phyloP scores from a whole-genome alignment of 1,140 invertebrate species.

The Aphidius ervi region DNA sequence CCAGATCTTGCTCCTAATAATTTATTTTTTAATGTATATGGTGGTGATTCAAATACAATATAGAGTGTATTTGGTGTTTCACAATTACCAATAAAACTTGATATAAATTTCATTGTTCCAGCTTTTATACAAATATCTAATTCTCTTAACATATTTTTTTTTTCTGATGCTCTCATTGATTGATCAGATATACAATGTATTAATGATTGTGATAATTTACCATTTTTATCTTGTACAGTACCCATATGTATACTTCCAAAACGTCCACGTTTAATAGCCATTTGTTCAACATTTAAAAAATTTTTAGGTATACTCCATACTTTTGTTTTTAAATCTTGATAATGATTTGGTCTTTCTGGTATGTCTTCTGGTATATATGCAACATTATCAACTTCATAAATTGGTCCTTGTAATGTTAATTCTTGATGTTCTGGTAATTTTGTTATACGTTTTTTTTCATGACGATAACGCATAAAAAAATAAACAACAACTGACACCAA shows the following conservation, averaged over 20 bases:
- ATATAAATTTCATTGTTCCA: conserved; percentile 66
- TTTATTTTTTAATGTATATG: conserved; percentile 64
- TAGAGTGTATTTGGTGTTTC: conserved; percentile 70
- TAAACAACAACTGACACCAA: conserved; percentile 59
- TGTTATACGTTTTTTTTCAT: conserved; percentile 51
- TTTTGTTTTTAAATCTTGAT: conserved; percentile 69
- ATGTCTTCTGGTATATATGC: conserved; percentile 68
- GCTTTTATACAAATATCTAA: conserved; percentile 67
- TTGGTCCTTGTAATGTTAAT: conserved; percentile 62
- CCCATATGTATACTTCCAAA: conserved; percentile 72
- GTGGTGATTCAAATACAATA: conserved; percentile 66
- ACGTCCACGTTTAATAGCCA: conserved; percentile 63
- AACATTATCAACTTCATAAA: conserved; percentile 59
- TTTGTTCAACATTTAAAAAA: conserved; percentile 63
- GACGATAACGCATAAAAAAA: conserved; percentile 56
- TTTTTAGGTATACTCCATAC: conserved; percentile 70
- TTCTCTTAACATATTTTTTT: conserved; percentile 67
- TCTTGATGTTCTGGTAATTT: conserved; percentile 61
- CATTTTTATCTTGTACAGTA: conserved; percentile 57
- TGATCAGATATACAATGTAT: conserved; percentile 58
- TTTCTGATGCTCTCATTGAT: conserved; percentile 59
- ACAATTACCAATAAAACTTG: conserved; percentile 73
- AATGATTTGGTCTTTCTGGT: conserved; percentile 63
- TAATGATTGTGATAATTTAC: conserved; percentile 35
- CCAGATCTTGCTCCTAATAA: conserved; percentile 62